Evolutionary conservation across 2,888 invertebrate species (phyloP).

Genomic region (Didymodactylos carnosus): DNA sequence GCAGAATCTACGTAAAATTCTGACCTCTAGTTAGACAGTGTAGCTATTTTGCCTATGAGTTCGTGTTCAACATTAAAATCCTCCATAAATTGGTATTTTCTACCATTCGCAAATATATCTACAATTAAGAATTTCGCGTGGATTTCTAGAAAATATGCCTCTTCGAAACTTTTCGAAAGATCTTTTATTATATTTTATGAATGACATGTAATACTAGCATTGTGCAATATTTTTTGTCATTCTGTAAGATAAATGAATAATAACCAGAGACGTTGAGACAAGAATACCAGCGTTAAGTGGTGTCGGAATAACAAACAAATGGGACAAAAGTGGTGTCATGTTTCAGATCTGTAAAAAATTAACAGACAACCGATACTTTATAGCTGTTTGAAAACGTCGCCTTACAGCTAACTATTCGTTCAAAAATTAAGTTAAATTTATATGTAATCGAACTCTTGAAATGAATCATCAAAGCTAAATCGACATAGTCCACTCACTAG

Average conservation of each 20-base stretch:
- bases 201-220: conserved; percentile 15
- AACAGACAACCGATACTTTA: no score
- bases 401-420: no score
- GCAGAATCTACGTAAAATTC: conserved; percentile 41
- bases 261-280: background rate
- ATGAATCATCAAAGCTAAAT: no score
- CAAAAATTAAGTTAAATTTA: no score
- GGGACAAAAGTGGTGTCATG: conserved; percentile 35
- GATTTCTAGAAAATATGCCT: conserved; percentile 11
- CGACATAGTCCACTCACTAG: no score
- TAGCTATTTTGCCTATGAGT: conserved; percentile 16
- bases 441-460: no score
- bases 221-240: conserved; percentile 12
- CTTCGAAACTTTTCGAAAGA: conserved; percentile 14
- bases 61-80: conserved; percentile 2
- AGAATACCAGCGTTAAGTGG: conserved; percentile 45
- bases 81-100: conserved; percentile 8
- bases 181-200: conserved; percentile 14
- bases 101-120: background rate
- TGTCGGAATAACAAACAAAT: conserved; percentile 41
- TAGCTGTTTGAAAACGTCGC: no score
- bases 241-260: background rate
- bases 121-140: background rate
- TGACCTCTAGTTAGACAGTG: conserved; percentile 50
- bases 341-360: conserved; percentile 31